These are phyloP conservation scores for Halocynthia roretzi DNA, from an alignment of 23 tunicate species.

Conservation along the genomic window DNA sequence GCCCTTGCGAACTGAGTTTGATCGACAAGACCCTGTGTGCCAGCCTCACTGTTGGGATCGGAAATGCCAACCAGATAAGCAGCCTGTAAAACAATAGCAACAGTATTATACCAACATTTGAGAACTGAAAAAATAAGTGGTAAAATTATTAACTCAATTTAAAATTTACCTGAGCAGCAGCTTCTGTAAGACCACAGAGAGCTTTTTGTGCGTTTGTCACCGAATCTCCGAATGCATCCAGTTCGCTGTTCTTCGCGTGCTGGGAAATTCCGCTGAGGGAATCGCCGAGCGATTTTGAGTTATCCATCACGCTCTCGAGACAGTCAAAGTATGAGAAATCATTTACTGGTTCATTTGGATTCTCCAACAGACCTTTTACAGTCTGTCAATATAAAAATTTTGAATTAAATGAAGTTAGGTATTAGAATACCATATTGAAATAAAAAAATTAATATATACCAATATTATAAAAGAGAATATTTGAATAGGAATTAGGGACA, in stretches of 20 bases:
- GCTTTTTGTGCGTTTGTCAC: constrained; percentile 83
- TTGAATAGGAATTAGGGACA: background rate
- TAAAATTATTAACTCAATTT: background rate
- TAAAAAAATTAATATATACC: too few relatives aligned
- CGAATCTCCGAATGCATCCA: constrained; percentile 88
- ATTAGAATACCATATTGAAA: too few relatives aligned
- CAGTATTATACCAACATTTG: background rate
- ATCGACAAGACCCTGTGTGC: constrained; percentile 89
- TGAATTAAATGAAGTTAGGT: background rate
- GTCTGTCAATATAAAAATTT: constrained; percentile 31
- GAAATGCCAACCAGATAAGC: constrained; percentile 95
- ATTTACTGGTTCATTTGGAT: constrained; percentile 92
- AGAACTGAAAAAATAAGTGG: background rate
- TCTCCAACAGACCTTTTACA: constrained; percentile 79
- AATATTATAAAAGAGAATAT: too few relatives aligned
- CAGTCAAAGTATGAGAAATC: constrained; percentile 94
- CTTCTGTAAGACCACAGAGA: constrained; percentile 87
- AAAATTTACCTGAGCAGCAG: constrained; percentile 79
- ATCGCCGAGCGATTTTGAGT: constrained; percentile 80
- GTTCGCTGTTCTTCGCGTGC: constrained; percentile 84
- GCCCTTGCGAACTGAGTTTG: constrained; percentile 96
- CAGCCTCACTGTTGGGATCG: constrained; percentile 94
- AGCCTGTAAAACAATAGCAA: constrained; percentile 37
- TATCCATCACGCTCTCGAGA: constrained; percentile 88
- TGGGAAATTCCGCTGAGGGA: constrained; percentile 97